Percentiles rank a stretch among this genome's conserved stretches.
Evolutionary conservation across 2,797 vertebrate species (phyloP).

Genomic region (Molossus molossus): DNA sequence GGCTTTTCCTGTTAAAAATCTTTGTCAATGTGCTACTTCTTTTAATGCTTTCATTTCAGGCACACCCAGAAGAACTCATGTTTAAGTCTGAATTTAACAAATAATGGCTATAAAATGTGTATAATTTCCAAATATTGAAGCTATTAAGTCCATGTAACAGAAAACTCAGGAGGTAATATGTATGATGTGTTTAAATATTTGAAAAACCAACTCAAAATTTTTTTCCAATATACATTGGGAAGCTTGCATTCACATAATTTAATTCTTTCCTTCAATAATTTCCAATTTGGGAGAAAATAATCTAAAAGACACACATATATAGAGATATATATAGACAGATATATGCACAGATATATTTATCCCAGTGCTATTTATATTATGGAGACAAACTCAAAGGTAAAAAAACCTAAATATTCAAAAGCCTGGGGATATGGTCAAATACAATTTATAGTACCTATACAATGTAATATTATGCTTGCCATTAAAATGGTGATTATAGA

Average conservation of each 20-base stretch:
- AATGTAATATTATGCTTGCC: neutral
- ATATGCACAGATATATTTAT: neutral
- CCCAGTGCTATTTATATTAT: neutral
- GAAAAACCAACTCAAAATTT: neutral
- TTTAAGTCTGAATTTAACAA: neutral
- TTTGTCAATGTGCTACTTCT: neutral
- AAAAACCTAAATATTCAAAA: neutral
- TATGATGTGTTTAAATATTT: neutral
- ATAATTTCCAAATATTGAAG: neutral
- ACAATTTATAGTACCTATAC: neutral
- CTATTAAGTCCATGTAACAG: neutral
- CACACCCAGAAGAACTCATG: neutral
- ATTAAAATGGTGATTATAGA: neutral
- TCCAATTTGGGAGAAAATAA: neutral
- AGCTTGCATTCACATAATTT: neutral
- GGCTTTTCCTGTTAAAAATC: neutral
- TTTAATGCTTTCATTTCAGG: constrained; percentile 6
- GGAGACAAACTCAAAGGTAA: neutral
- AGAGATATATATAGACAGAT: neutral
- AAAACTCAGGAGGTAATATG: neutral
- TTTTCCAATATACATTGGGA: neutral
- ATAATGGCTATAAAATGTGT: neutral
- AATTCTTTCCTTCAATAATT: neutral
- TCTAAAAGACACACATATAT: neutral
- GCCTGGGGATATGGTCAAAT: neutral